Base-by-base conservation (phyloP, 2,888 invertebrate genomes). In the Megastigmus dorsalis region DNA sequence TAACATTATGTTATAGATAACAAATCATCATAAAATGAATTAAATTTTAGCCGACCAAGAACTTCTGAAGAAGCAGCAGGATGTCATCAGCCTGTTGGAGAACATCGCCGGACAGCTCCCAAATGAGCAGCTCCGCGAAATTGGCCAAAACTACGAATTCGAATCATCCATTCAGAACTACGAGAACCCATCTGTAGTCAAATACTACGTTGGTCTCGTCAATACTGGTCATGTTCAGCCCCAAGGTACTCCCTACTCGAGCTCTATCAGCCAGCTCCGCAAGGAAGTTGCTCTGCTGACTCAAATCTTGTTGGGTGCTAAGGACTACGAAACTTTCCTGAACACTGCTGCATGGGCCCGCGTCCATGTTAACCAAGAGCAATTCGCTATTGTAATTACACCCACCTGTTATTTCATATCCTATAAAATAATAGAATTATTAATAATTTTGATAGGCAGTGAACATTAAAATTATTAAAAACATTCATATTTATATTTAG, bases 261-360 rank as follows among this genome's bases (percentile, higher is more conserved):
- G 90, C 82, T 90, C 90, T 83, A 89, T 92, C 84, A 89, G 90
- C 63, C 88, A 90, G 50, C 92, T 94, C 73, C 88, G 90, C 62
- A 90, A 91, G 80, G 92, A 95, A 83, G 92, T 91, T 10, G 84
- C 90, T 5, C 91, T 91, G 3, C 86, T 95, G 23, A 93, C 93
- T 88, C 91, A 93, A 82, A 89, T 93, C 66, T 90, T 95, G 78
- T 91, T 90, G 88, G 92, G 92, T 71, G 93, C 94, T 78, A 93
- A 93, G 85, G 92, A 93, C 84, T 94, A 91, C 85, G 90, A 91
- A 30, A 92, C 92, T 38, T 93, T 95, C 89, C 90, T 91, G 85
- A 91, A 91, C 79, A 92, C 93, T 9, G 93, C 93, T 41, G 91
- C 92, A 38, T 93, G 92, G 90, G 90, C 93, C 26, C 92, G 94